phyloP scores from a whole-genome alignment of 1,140 invertebrate genomes.

The Drosophila orosa region DNA sequence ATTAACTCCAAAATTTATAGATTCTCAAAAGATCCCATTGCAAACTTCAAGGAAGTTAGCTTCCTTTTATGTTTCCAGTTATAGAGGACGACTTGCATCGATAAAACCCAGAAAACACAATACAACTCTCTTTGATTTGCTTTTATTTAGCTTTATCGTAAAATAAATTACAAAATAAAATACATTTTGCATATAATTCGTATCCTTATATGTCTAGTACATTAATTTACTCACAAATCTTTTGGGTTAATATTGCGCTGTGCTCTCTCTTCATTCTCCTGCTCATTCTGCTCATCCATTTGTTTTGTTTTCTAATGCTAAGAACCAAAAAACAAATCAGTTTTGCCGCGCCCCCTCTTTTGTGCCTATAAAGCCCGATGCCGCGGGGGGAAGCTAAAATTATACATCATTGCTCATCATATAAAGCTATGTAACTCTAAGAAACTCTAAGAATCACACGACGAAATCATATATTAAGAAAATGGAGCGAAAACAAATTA shows the following conservation, averaged over 20 bases:
- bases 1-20: too few species aligned
- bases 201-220: conserved; percentile 67
- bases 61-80: too few species aligned
- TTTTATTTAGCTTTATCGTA: conserved; percentile 76
- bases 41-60: too few species aligned
- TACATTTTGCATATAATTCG: conserved; percentile 74
- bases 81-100: too few species aligned
- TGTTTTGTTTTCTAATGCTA: conserved; percentile 58
- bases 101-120: background rate
- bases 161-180: conserved; percentile 83
- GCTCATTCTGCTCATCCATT: conserved; percentile 17
- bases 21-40: too few species aligned
- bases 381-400: conserved; percentile 30
- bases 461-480: conserved; percentile 45
- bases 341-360: conserved; percentile 43
- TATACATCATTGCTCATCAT: conserved; percentile 17
- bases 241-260: conserved; percentile 79
- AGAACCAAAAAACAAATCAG: conserved; percentile 51
- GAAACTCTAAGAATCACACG: conserved; percentile 66
- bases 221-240: conserved; percentile 77
- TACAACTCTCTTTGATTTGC: conserved; percentile 53
- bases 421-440: conserved; percentile 50
- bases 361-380: conserved; percentile 39
- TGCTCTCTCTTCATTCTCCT: conserved; percentile 28
- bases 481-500: conserved; percentile 47